A percentile compares a stretch with the other conserved stretches of the same genome.
These are phyloP conservation scores for Biston betularia DNA, from an alignment of 2,888 invertebrate species.

Conservation along the genomic window DNA sequence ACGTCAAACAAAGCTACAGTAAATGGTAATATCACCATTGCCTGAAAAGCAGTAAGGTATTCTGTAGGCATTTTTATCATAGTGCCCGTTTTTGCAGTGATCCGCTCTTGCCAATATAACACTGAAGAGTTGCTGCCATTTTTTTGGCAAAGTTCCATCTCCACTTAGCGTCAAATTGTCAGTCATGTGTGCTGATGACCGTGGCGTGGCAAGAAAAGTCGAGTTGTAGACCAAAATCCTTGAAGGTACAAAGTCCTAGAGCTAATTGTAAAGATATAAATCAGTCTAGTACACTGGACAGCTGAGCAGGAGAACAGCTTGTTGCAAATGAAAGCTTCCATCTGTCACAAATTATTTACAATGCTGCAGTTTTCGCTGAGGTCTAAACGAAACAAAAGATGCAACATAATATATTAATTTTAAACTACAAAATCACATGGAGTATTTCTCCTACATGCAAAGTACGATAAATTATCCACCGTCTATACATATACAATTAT, in stretches of 20 bases:
- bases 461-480: too few species aligned
- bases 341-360: too few species aligned
- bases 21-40: neutral
- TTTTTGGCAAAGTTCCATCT: conserved; percentile 40
- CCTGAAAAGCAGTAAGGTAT: neutral
- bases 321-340: too few species aligned
- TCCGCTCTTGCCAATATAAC: conserved; percentile 25
- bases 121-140: conserved; percentile 11
- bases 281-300: too few species aligned
- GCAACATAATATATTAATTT: too few species aligned
- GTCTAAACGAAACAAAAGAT: too few species aligned
- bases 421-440: too few species aligned
- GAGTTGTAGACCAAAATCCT: neutral
- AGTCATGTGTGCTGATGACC: conserved; percentile 25
- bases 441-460: too few species aligned
- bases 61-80: neutral
- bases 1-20: neutral
- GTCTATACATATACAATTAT: neutral
- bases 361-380: too few species aligned
- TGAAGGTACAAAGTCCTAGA: neutral
- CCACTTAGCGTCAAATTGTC: conserved; percentile 43
- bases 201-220: neutral
- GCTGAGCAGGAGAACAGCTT: too few species aligned
- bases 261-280: neutral
- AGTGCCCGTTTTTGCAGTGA: neutral